Base-by-base conservation (phyloP, 2,888 invertebrate genomes). In the Candidula unifasciata region DNA sequence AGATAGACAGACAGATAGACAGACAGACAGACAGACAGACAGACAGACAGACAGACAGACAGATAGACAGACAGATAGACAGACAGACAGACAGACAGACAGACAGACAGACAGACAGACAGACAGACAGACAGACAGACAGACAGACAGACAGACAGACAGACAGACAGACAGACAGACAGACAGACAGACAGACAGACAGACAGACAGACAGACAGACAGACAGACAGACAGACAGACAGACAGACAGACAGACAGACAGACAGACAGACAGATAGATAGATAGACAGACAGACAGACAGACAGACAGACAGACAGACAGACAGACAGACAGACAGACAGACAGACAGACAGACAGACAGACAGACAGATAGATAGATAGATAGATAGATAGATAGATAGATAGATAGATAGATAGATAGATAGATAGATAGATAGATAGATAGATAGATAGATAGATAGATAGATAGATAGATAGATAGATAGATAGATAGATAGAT, bases 301-400 rank as follows among this genome's bases (percentile, higher is more conserved):
- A 44, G 44, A 44, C 2, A 44, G 44, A 44, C 44, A 44, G 44
- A 44, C 2, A 44, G 44, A 1, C 44, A 44, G 44, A 44, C 2
- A 44, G 44, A 44, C n/a, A 1, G 44, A 44, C 44, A 44, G 44
- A 44, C 44, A 44, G 44, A 1, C 44, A 44, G 44, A 44, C n/a
- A 77, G 60, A 82, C n/a, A 64, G 82, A 76, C 37, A 84, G 84
- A 80, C 24, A 84, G 30, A 69, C 21, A 84, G 80, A 84, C 3
- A 81, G 84, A 82, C 24, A 84, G 69, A 80, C 16, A 84, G 84
- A 84, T 0, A 84, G 44, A 84, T 3, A 68, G 66, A 84, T 8
- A 85, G 82, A 85, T 21, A 77, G 83, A 83, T 13, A 44, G 44
- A 44, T 13, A 44, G 44, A 30, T 60, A 66, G 74, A 37, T 73